Conservation (phyloP, 1,140 invertebrate genomes). For the Cherax quadricarinatus region DNA sequence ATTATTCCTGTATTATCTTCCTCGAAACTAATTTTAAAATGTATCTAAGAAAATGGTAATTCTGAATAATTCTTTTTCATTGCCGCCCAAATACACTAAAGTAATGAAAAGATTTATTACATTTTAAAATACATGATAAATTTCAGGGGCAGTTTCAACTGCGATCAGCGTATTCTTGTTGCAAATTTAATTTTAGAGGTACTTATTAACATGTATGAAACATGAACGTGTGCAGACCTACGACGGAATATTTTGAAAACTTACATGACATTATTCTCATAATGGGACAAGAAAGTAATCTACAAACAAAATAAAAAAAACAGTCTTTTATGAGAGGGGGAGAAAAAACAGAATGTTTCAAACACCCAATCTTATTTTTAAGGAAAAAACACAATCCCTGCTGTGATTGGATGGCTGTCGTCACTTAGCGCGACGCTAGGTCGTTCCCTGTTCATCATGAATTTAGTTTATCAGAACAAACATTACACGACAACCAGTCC, state of each 20-base stretch:
- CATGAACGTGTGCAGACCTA: background rate
- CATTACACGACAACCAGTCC: conserved; percentile 35
- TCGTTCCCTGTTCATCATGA: background rate
- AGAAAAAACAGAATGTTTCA: background rate
- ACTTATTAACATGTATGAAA: background rate
- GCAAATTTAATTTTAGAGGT: background rate
- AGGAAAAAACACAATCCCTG: conserved; percentile 28
- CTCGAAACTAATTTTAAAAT: background rate
- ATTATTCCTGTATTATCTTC: background rate
- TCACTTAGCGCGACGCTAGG: background rate
- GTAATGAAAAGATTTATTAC: background rate
- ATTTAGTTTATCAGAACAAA: background rate
- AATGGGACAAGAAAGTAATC: background rate
- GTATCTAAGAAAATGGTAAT: background rate
- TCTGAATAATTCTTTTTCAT: too few species aligned
- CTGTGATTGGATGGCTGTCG: conserved; percentile 41
- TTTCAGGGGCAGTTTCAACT: background rate
- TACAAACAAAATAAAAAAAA: background rate
- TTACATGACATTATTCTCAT: background rate
- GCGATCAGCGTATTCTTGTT: background rate
- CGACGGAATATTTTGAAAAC: background rate
- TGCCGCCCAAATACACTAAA: background rate
- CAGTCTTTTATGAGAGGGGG: background rate
- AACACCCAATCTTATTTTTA: background rate
- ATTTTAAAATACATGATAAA: background rate